Evolutionary conservation across 2,888 invertebrate species (phyloP).

Genomic region (Mesorhabditis spiculigera): DNA sequence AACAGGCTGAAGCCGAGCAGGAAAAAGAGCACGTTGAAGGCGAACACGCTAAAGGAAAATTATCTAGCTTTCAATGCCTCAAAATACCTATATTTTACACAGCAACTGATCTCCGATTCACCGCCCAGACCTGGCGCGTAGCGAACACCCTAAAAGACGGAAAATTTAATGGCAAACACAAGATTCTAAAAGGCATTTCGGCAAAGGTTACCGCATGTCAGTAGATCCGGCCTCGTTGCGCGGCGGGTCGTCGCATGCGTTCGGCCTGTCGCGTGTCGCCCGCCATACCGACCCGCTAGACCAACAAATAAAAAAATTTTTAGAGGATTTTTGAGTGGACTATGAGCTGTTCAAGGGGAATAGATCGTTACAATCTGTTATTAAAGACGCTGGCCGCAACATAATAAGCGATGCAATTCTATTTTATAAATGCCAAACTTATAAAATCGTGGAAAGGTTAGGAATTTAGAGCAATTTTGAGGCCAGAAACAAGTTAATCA

Average conservation of each 20-base stretch:
- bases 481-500: too few relatives aligned
- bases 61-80: neutral
- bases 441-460: too few relatives aligned
- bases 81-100: conserved; percentile 77
- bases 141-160: conserved; percentile 30
- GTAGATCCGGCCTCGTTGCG: conserved; percentile 11
- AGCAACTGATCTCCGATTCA: conserved; percentile 83
- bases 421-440: too few relatives aligned
- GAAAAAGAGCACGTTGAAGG: conserved; percentile 87
- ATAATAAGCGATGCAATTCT: too few relatives aligned
- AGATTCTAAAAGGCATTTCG: neutral
- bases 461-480: too few relatives aligned
- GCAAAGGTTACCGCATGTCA: conserved; percentile 15
- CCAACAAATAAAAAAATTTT: neutral
- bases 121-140: conserved; percentile 41
- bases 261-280: neutral
- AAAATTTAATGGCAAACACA: conserved; percentile 4
- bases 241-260: conserved; percentile 14
- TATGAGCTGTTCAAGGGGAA: neutral
- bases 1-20: conserved; percentile 74
- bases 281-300: too few relatives aligned
- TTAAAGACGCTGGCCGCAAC: too few relatives aligned
- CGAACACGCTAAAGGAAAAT: conserved; percentile 73
- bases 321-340: neutral
- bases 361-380: too few relatives aligned